A percentile compares a stretch with the other conserved stretches of the same genome.
Evolutionary conservation across 2,113 vertebrate species (phyloP).

Genomic region (Hydropotes inermis): DNA sequence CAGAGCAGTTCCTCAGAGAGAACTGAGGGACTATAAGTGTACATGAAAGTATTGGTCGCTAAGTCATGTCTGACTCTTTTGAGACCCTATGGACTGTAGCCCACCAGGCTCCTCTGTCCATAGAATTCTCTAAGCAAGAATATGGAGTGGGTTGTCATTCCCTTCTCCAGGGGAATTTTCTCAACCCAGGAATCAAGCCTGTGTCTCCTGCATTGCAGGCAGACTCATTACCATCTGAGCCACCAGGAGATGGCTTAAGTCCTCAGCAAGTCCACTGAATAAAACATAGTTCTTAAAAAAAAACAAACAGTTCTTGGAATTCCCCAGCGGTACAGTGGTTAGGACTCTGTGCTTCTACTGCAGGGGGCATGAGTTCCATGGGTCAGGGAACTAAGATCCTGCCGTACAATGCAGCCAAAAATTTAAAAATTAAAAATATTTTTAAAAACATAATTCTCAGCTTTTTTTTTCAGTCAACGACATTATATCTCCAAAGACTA

Average conservation of each 20-base stretch:
- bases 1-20: neutral
- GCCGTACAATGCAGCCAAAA: neutral
- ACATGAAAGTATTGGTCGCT: rapidly evolving
- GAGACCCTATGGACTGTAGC: neutral
- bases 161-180: neutral
- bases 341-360: neutral
- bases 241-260: neutral
- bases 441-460: neutral
- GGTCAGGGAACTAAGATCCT: neutral
- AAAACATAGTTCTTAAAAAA: neutral
- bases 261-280: neutral
- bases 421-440: neutral
- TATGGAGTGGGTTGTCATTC: neutral
- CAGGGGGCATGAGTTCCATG: neutral
- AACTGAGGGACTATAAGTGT: neutral
- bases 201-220: neutral
- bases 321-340: neutral
- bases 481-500: neutral
- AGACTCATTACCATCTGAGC: neutral
- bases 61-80: neutral
- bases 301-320: neutral
- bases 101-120: neutral
- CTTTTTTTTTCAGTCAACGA: neutral
- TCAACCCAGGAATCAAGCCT: neutral
- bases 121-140: neutral